Evolutionary conservation across 2,888 invertebrate genomes (phyloP), one percentile per base, ranked within the genome.

Genomic region (Volucella inflata): DNA sequence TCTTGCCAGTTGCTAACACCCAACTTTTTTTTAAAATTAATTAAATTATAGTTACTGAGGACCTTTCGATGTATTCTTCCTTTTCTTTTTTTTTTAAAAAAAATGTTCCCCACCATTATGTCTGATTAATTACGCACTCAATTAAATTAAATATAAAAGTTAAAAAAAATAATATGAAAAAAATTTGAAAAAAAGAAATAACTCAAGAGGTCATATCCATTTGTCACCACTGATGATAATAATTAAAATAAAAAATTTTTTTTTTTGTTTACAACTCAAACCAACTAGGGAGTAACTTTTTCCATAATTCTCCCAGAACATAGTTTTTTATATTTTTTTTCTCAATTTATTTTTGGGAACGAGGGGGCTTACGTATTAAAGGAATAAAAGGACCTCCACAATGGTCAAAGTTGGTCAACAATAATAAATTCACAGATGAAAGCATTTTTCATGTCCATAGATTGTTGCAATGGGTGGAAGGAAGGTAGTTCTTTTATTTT

Each of bases 401-500:
- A 85, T 81, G 85, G 85, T 72, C 81, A 85, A 85, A 85, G 85
- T 85, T 85, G 85, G 85, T 81, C 81, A 85, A 85, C 85, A 85
- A 85, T 85, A 85, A 85, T 85, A 81, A 85, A 85, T 85, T 85
- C 81, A 81, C 85, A 77, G 81, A 85, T 85, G 85, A 85, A 85
- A 85, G 85, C 85, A 85, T 85, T 85, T 85, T 85, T 85, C 85
- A 85, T 85, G 85, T 76, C 76, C 68, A 85, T 81, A 68, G 80
- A 81, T 84, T 70, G 30, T 30, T 30, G 79, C 40, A 36, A 68
- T 65, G 55, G 55, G 6, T 30, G 30, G 30, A 30, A 30, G 30
- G 30, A 30, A 30, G 30, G 30, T 30, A 38, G 21, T 48, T 44
- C 12, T 65, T 53, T 50, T 55, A 44, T 53, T 60, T 14, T 65